Base-by-base conservation (phyloP, 2,888 invertebrate genomes). In the Boloria euphrosyne region DNA sequence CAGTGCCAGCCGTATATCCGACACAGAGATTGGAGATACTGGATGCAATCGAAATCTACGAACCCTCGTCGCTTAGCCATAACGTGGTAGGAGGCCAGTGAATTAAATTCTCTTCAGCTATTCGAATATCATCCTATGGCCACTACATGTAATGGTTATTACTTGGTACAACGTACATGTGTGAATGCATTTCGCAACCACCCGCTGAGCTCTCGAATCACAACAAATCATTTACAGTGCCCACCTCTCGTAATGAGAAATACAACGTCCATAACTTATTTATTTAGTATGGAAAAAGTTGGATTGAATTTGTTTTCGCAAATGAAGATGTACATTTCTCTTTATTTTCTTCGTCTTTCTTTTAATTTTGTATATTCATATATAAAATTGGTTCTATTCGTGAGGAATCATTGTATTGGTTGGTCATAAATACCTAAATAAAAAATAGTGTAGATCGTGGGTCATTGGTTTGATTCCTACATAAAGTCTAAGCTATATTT, bases 181-280 rank as follows among this genome's bases (percentile, higher is more conserved):
- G 81, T 82, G 84, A 80, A 85, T 89, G 87, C 87, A 88, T 85
- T 89, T 87, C 83, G 85, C 85, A 86, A 85, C 86, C 86, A 76
- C 91, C 90, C 83, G 91, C 91, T 91, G 91, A 81, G 91, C 80
- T 83, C 85, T 84, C 86, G 83, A 87, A 90, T 90, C 90, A 90
- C 89, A 90, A 91, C 91, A 91, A 91, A 91, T 91, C 89, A 91
- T 89, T 87, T 82, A 82, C 84, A 81, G 86, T 82, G 79, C 84
- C 90, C 87, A 89, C 90, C 91, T 91, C 85, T 84, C 80, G 85
- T 89, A 90, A 90, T 89, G 89, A 89, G 86, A 84, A 85, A 83
- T 83, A 84, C 86, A 84, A 86, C 84, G 87, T 83, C 84, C 68
- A 66, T 68, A 58, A 67, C 68, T 70, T 67, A 52, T 50, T 52